These are phyloP conservation scores for Wasmannia auropunctata DNA, from an alignment of 1,140 invertebrate genomes.

Conservation along the genomic window DNA sequence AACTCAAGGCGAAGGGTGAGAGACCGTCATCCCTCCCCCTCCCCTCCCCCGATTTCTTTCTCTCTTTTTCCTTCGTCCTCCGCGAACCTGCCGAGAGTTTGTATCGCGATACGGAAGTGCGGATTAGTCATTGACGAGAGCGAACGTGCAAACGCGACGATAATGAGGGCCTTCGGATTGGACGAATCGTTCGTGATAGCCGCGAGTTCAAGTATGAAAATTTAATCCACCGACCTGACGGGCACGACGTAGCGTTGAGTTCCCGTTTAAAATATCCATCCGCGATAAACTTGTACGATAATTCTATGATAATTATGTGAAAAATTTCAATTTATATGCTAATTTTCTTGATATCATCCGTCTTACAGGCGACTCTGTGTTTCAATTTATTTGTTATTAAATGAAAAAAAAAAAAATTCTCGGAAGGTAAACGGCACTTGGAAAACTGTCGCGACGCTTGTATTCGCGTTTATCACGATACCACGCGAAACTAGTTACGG, in stretches of 20 bases:
- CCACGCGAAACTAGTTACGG: slow-evolving; percentile 6
- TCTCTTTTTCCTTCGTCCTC: neutral
- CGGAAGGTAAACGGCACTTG: neutral
- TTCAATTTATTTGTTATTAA: slow-evolving; percentile 4
- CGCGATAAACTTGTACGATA: slow-evolving; percentile 5
- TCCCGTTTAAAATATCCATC: neutral
- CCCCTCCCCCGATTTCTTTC: slow-evolving; percentile 16
- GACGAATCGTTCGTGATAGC: neutral
- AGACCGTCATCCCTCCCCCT: too few relatives aligned
- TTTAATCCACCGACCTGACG: slow-evolving; percentile 11
- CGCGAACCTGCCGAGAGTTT: slow-evolving; percentile 45
- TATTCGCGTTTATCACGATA: neutral
- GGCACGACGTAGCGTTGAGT: neutral
- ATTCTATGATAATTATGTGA: slow-evolving; percentile 33
- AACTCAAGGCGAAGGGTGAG: slow-evolving; percentile 64
- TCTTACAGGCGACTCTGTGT: neutral
- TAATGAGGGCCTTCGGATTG: slow-evolving; percentile 5
- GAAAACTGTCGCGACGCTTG: neutral
- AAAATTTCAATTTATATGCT: slow-evolving; percentile 47
- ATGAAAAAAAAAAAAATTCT: neutral
- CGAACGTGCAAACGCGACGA: slow-evolving; percentile 38
- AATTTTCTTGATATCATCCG: neutral
- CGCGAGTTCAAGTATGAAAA: neutral
- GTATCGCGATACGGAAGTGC: slow-evolving; percentile 60
- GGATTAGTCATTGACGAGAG: slow-evolving; percentile 72